Evolutionary conservation across 2,797 vertebrate genomes (phyloP).

Genomic region (Hephaestus fuliginosus): DNA sequence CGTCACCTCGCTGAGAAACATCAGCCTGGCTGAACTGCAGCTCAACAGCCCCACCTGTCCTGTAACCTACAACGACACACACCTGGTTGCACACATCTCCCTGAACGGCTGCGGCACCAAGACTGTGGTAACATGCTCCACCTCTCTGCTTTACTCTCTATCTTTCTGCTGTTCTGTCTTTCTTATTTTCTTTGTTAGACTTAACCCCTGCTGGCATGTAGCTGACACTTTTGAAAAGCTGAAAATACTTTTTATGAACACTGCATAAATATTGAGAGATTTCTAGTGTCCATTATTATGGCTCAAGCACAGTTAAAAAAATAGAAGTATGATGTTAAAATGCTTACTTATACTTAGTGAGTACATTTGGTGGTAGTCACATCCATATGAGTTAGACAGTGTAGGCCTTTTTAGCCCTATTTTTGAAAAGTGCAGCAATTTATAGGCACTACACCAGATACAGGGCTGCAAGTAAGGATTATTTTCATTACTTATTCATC

Average conservation of each 20-base stretch:
- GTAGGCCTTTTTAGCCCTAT: neutral
- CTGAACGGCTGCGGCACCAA: conserved; percentile 81
- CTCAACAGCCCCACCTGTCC: conserved; percentile 82
- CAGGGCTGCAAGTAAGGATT: neutral
- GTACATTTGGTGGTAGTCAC: neutral
- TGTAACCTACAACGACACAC: conserved; percentile 75
- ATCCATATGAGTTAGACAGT: neutral
- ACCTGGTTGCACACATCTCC: conserved; percentile 76
- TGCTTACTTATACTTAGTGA: neutral
- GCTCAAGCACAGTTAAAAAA: neutral
- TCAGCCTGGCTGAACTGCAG: conserved; percentile 73
- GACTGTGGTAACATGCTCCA: conserved; percentile 74
- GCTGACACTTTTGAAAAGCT: neutral
- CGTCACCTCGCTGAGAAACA: conserved; percentile 59
- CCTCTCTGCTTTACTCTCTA: neutral
- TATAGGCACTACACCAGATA: neutral
- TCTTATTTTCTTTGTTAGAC: neutral
- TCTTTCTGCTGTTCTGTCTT: neutral
- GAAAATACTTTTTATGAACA: neutral
- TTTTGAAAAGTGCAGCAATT: neutral
- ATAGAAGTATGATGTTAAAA: neutral
- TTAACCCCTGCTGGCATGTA: neutral
- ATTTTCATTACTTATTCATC: neutral
- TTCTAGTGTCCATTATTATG: neutral
- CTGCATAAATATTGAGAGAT: neutral